Conservation (phyloP, 1,140 invertebrate genomes). For the Brachionus asplanchnoidis region DNA sequence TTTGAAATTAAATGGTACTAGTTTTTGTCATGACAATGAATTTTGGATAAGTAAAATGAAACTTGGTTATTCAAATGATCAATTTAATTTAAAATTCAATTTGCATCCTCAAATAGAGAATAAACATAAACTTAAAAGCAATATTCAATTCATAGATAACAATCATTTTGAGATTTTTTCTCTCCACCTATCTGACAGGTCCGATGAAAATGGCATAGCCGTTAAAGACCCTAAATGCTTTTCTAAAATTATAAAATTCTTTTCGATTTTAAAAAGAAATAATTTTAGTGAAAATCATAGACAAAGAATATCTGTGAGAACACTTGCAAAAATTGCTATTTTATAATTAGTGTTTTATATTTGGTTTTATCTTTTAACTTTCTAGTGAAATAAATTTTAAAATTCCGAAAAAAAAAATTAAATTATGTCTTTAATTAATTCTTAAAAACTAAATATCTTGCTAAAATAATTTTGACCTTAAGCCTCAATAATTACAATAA, state of each 20-base stretch:
- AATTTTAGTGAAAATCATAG: background rate
- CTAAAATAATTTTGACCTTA: too few relatives aligned
- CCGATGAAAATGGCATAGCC: background rate
- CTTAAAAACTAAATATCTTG: too few relatives aligned
- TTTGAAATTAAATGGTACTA: background rate
- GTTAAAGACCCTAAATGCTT: background rate
- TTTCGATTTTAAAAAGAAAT: background rate
- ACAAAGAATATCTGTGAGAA: background rate
- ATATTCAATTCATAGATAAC: background rate
- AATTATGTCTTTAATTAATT: too few relatives aligned
- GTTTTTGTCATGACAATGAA: background rate
- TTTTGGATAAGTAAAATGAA: background rate
- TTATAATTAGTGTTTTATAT: background rate
- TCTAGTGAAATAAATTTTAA: background rate
- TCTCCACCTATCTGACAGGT: background rate
- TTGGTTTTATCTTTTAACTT: background rate
- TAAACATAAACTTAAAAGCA: conserved; percentile 4
- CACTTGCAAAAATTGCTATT: background rate
- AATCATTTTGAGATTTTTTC: background rate
- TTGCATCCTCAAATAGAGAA: background rate
- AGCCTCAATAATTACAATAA: too few relatives aligned
- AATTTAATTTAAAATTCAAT: background rate
- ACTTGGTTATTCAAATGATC: background rate
- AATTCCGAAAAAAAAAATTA: too few relatives aligned
- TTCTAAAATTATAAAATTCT: background rate